Conservation (phyloP, 2,888 invertebrate species). For the Electrophaes corylata region DNA sequence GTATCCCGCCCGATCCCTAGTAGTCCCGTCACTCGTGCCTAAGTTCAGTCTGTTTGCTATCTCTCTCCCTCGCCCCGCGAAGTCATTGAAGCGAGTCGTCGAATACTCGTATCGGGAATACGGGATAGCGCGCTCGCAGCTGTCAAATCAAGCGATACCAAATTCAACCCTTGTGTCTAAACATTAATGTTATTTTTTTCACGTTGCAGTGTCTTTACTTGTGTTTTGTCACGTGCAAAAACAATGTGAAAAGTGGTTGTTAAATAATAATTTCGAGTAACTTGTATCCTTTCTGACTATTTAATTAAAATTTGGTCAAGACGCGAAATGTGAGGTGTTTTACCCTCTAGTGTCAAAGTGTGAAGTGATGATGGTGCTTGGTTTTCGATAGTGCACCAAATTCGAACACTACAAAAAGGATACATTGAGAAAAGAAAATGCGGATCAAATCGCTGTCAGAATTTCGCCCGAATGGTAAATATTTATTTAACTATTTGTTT, state of each 20-base stretch:
- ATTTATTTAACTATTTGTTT: slow-evolving; percentile 30
- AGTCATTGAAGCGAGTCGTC: slow-evolving; percentile 72
- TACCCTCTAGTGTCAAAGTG: slow-evolving; percentile 67
- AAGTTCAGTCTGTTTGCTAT: slow-evolving; percentile 60
- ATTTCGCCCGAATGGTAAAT: slow-evolving; percentile 82
- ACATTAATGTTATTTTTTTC: slow-evolving; percentile 55
- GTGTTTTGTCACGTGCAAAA: slow-evolving; percentile 83
- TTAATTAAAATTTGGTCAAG: slow-evolving; percentile 56
- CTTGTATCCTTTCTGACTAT: slow-evolving; percentile 81
- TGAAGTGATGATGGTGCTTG: slow-evolving; percentile 75
- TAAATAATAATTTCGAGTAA: slow-evolving; percentile 77
- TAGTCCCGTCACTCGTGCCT: slow-evolving; percentile 62
- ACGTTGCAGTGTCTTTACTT: slow-evolving; percentile 81
- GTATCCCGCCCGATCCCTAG: slow-evolving; percentile 69
- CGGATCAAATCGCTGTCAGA: slow-evolving; percentile 79
- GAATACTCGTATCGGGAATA: slow-evolving; percentile 79
- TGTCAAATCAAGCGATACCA: slow-evolving; percentile 80
- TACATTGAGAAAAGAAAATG: slow-evolving; percentile 83
- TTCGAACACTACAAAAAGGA: slow-evolving; percentile 79
- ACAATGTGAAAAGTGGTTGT: slow-evolving; percentile 85
- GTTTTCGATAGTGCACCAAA: slow-evolving; percentile 65
- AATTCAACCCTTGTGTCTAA: slow-evolving; percentile 43
- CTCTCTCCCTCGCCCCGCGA: slow-evolving; percentile 60
- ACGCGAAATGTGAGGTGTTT: slow-evolving; percentile 76
- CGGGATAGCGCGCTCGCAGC: slow-evolving; percentile 79